phyloP scores from a whole-genome alignment of 2,888 invertebrate genomes.

The Lasiommata megera region DNA sequence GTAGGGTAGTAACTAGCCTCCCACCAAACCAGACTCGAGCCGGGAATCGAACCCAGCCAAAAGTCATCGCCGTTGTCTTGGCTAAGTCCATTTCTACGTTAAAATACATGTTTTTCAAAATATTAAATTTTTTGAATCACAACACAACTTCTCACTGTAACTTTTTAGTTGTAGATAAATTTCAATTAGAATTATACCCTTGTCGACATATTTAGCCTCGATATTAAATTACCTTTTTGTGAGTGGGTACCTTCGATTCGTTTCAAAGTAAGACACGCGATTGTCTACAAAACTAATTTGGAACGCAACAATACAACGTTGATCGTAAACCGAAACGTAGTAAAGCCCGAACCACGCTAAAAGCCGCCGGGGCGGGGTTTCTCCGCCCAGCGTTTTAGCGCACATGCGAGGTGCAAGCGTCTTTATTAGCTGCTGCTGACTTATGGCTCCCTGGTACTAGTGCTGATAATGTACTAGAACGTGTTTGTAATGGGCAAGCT shows the following conservation, averaged over 20 bases:
- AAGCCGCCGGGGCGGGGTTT: slow-evolving; percentile 63
- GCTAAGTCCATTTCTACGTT: too few relatives aligned
- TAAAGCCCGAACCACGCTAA: slow-evolving; percentile 57
- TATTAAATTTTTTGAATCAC: too few relatives aligned
- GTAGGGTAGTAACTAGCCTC: too few relatives aligned
- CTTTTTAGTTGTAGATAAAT: too few relatives aligned
- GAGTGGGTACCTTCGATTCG: slow-evolving; percentile 16
- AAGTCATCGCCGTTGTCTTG: too few relatives aligned
- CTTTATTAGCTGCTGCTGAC: slow-evolving; percentile 64
- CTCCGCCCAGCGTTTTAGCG: slow-evolving; percentile 66
- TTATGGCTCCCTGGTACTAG: slow-evolving; percentile 45
- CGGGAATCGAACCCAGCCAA: too few relatives aligned
- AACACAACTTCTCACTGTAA: too few relatives aligned
- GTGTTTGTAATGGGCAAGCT: slow-evolving; percentile 20
- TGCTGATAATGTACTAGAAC: slow-evolving; percentile 38
- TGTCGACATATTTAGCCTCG: not conserved
- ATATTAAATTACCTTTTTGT: slow-evolving; percentile 16
- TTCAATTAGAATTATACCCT: not conserved
- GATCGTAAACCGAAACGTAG: slow-evolving; percentile 61
- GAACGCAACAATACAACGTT: slow-evolving; percentile 53
- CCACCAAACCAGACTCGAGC: too few relatives aligned
- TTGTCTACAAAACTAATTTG: slow-evolving; percentile 51
- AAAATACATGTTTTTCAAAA: too few relatives aligned
- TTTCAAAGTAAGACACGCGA: slow-evolving; percentile 37
- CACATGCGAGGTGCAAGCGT: slow-evolving; percentile 56